These are phyloP conservation scores for Euura lappo DNA, from an alignment of 1,140 invertebrate species.

Conservation along the genomic window DNA sequence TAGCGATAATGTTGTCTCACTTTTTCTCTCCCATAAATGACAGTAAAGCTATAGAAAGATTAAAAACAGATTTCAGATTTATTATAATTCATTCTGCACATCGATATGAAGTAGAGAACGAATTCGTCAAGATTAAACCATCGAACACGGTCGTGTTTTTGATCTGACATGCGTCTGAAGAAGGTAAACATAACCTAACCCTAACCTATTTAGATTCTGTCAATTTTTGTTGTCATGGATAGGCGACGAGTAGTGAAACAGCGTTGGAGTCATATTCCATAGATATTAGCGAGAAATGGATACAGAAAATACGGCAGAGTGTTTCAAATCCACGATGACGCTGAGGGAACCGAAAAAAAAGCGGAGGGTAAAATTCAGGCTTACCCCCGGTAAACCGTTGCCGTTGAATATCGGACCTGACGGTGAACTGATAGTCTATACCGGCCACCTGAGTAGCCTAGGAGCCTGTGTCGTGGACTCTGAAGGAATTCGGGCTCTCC, in stretches of 20 bases:
- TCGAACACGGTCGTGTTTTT: neutral
- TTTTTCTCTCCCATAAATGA: no score
- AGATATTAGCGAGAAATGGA: neutral
- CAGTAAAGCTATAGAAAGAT: no score
- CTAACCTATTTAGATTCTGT: no score
- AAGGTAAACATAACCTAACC: neutral
- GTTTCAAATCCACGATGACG: constrained; percentile 51
- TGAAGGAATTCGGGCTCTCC: constrained; percentile 66
- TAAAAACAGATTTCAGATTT: no score
- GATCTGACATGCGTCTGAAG: neutral
- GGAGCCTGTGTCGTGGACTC: constrained; percentile 68
- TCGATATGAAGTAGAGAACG: no score
- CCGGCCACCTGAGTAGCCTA: constrained; percentile 69
- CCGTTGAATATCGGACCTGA: constrained; percentile 59
- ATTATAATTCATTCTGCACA: no score
- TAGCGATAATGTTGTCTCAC: no score
- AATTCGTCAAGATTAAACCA: no score
- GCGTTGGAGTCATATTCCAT: neutral
- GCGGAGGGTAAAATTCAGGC: constrained; percentile 37
- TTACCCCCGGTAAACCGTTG: constrained; percentile 49
- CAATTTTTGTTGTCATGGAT: neutral
- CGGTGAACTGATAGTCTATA: constrained; percentile 59
- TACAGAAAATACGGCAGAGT: neutral
- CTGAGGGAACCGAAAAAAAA: constrained; percentile 55
- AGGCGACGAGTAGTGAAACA: no score